Evolutionary conservation across 2,113 vertebrate genomes (phyloP).

Genomic region (Dicrurus megarhynchus): DNA sequence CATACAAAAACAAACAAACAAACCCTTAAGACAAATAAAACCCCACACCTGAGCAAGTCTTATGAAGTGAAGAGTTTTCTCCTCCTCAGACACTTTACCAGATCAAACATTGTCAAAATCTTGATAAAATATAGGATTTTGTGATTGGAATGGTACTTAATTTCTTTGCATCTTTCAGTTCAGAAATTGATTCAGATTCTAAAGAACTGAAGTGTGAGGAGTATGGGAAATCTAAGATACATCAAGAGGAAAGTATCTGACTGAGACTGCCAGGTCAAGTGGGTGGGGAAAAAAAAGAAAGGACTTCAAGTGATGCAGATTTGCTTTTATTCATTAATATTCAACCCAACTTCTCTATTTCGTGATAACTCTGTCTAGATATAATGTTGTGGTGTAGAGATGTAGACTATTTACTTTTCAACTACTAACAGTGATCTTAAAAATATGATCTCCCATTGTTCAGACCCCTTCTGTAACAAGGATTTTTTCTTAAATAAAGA

Average conservation of each 20-base stretch:
- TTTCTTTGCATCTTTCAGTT: neutral
- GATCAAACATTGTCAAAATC: neutral
- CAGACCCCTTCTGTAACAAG: neutral
- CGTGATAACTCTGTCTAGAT: neutral
- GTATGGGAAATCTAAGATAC: neutral
- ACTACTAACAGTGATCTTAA: neutral
- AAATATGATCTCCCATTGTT: neutral
- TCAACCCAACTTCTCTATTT: neutral
- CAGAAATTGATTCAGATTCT: neutral
- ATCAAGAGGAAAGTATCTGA: neutral
- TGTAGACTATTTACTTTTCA: neutral
- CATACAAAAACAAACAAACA: neutral
- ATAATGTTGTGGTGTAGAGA: neutral
- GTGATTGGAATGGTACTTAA: neutral
- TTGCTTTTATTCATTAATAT: neutral
- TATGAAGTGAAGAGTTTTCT: neutral
- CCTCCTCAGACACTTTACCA: neutral
- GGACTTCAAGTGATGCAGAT: neutral
- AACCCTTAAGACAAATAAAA: neutral
- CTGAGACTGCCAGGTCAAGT: neutral
- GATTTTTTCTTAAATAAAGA: neutral
- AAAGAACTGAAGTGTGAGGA: neutral
- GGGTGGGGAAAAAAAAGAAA: neutral
- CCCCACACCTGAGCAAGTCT: accelerated
- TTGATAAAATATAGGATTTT: neutral